These are phyloP conservation scores for Nesogale talazaci DNA, from an alignment of 2,113 vertebrate species.

Conservation along the genomic window DNA sequence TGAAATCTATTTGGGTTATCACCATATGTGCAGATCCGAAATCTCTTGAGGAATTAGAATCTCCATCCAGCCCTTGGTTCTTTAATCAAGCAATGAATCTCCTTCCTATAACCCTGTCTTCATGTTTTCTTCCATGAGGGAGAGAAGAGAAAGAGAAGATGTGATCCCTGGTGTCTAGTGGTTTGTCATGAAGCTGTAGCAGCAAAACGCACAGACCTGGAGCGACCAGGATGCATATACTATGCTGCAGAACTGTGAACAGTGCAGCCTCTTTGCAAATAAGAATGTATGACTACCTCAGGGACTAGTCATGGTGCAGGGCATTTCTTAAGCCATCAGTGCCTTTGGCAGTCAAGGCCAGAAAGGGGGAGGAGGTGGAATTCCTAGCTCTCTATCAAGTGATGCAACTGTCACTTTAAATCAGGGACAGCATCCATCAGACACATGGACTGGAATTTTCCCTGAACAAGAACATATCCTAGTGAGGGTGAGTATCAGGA, in stretches of 20 bases:
- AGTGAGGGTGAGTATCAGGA: not conserved
- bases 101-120: not conserved
- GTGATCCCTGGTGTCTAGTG: not conserved
- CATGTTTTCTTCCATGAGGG: not conserved
- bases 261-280: not conserved
- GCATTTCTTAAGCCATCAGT: not conserved
- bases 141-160: not conserved
- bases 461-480: not conserved
- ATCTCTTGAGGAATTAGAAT: not conserved
- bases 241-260: not conserved
- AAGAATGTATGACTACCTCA: not conserved
- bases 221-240: not conserved
- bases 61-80: not conserved
- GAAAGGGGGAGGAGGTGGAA: too few relatives aligned
- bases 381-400: not conserved
- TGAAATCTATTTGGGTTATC: not conserved
- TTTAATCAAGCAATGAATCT: constrained; percentile 25
- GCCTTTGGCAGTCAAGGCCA: not conserved
- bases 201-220: not conserved
- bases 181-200: not conserved
- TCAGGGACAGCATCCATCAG: not conserved
- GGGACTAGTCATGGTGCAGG: not conserved
- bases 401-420: not conserved
- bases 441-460: not conserved
- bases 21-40: fast-evolving